Evolutionary conservation across 2,113 vertebrate species (phyloP), one percentile per base, ranked within the genome.

Genomic region (Crocuta crocuta): DNA sequence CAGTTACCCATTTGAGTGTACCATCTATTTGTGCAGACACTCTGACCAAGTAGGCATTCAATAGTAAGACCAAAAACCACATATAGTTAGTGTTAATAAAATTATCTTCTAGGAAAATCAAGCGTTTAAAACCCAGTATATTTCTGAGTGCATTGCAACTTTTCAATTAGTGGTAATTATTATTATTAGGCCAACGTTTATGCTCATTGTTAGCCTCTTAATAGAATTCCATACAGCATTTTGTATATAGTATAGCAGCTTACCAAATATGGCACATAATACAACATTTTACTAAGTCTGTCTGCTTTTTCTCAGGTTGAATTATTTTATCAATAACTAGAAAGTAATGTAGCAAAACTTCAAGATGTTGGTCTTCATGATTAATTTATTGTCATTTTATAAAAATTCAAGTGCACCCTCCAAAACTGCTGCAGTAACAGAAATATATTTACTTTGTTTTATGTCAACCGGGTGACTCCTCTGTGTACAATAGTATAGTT

Each of bases 371-470:
- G 9, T 86, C 28, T 93, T 97, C 31, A 92, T 95, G 83, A 90
- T 95, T 92, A 89, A 97, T 83, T 96, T 92, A 84, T 87, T 93
- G 28, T 79, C 66, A 89, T 98, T 96, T 96, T 66, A 61, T 81
- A 92, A 96, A 93, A 94, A 78, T 91, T 74, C 43, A 96, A 93
- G 35, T 71, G 21, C 26, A 81, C 58, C 31, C 3, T 95, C 16
- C 16, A 84, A 95, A 92, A 85, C 24, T 93, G 45, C 68, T 95
- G 33, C 4, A 65, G 48, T 58, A 71, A 55, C 80, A 97, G 80
- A 78, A 88, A 71, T 78, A 53, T 7, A 84, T 92, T 92, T 84
- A n/a, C 35, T 84, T 95, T 83, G n/a, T 95, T 95, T 96, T 87
- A 66, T 97, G 33, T 91, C 50, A 95, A 74, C 39, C 73, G 31